Evolutionary conservation across 2,797 vertebrate genomes (phyloP).

Genomic region (Helostoma temminkii): DNA sequence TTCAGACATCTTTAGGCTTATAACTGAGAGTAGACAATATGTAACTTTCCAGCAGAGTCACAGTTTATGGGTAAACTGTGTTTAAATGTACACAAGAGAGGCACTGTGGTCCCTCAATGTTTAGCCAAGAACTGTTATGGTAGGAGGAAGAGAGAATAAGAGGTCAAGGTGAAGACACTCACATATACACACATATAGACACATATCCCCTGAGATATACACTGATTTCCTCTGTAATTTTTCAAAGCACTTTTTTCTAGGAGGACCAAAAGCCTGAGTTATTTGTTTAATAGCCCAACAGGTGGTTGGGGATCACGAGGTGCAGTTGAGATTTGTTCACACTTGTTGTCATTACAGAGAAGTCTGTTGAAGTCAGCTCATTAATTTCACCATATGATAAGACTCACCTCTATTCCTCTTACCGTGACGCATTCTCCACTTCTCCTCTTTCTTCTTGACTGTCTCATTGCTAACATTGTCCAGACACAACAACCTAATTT

Average conservation of each 20-base stretch:
- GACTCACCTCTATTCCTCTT: constrained; percentile 31
- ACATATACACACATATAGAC: constrained; percentile 14
- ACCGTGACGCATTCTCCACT: constrained; percentile 33
- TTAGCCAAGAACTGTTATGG: constrained; percentile 32
- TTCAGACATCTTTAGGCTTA: constrained; percentile 2
- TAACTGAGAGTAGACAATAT: constrained; percentile 18
- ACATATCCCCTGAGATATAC: constrained; percentile 8
- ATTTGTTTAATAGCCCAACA: constrained; percentile 49
- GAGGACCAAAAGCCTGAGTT: constrained; percentile 3
- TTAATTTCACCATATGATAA: constrained; percentile 53
- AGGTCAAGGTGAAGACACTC: constrained; percentile 51
- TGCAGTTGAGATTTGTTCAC: constrained; percentile 46
- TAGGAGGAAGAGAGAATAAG: constrained; percentile 34
- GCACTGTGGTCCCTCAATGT: constrained; percentile 16
- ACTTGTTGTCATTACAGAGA: constrained; percentile 51
- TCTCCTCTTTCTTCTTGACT: constrained; percentile 12
- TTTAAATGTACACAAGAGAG: constrained; percentile 40
- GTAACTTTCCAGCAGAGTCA: constrained; percentile 28
- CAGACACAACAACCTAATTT: constrained; percentile 17
- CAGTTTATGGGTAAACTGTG: constrained; percentile 37
- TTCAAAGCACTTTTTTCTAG: constrained; percentile 46
- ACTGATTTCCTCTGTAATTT: constrained; percentile 57
- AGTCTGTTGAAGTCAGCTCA: constrained; percentile 44
- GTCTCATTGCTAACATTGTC: constrained; percentile 40
- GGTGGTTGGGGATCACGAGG: constrained; percentile 44